Conservation (phyloP, 2,888 invertebrate genomes). For the Nudaria mundana region DNA sequence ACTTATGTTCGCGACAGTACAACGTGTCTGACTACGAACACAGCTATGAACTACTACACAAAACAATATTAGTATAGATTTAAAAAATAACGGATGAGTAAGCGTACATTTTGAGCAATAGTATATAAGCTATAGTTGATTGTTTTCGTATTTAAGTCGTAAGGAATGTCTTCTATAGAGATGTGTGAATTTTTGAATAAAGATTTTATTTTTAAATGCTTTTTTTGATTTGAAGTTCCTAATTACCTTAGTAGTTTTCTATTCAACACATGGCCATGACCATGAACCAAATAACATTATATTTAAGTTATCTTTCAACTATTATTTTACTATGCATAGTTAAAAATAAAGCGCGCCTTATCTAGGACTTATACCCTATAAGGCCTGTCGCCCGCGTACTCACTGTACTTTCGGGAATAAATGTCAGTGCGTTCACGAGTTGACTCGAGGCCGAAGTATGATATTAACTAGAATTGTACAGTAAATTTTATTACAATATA, state of each 20-base stretch:
- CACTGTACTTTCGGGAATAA: too few relatives aligned
- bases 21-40: too few relatives aligned
- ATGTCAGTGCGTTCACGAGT: too few relatives aligned
- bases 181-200: conserved; percentile 75
- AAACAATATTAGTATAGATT: conserved; percentile 9
- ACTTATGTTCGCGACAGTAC: too few relatives aligned
- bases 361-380: too few relatives aligned
- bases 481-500: too few relatives aligned
- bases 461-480: too few relatives aligned
- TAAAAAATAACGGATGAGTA: not conserved
- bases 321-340: not conserved
- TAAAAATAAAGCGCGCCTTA: too few relatives aligned
- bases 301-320: not conserved
- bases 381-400: too few relatives aligned
- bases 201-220: conserved; percentile 70
- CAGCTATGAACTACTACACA: conserved; percentile 11
- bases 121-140: conserved; percentile 43
- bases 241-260: not conserved
- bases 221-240: conserved; percentile 16
- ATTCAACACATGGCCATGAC: not conserved
- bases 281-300: not conserved
- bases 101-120: conserved; percentile 52
- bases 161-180: conserved; percentile 61
- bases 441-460: too few relatives aligned
- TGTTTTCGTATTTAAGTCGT: conserved; percentile 61